Percentiles rank a stretch among this genome's conserved stretches.
Conservation (phyloP, 2,797 vertebrate genomes). For the Crypturellus tataupa region DNA sequence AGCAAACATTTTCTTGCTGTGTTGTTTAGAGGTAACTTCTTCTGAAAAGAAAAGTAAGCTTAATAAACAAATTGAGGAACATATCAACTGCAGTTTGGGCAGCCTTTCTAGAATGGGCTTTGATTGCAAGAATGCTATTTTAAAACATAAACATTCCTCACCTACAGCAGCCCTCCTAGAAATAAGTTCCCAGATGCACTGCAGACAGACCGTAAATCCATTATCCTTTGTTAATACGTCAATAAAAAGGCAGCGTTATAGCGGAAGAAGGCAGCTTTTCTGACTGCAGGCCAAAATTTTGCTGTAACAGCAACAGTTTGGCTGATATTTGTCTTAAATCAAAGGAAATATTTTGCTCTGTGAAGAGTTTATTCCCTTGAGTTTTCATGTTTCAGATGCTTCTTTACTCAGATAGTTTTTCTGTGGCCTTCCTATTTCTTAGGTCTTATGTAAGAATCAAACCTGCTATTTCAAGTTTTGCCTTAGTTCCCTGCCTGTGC, state of each 20-base stretch:
- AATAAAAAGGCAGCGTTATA: not conserved
- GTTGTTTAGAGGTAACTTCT: constrained; percentile 37
- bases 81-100: not conserved
- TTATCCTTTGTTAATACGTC: not conserved
- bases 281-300: not conserved
- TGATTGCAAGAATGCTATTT: not conserved
- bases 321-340: not conserved
- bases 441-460: constrained; percentile 9
- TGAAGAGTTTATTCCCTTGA: not conserved
- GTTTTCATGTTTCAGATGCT: not conserved
- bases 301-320: not conserved
- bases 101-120: not conserved
- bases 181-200: not conserved
- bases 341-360: not conserved
- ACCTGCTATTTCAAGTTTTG: not conserved
- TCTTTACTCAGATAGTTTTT: not conserved
- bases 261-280: not conserved
- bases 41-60: constrained; percentile 33
- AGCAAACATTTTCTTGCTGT: constrained; percentile 48
- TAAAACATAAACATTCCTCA: not conserved
- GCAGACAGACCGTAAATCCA: not conserved
- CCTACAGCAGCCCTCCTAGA: not conserved
- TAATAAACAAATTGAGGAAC: constrained; percentile 39
- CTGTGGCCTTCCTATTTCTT: not conserved
- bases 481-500: too few species aligned